Evolutionary conservation across 2,797 vertebrate species (phyloP).

Genomic region (Parauchenoglanis ngamensis): DNA sequence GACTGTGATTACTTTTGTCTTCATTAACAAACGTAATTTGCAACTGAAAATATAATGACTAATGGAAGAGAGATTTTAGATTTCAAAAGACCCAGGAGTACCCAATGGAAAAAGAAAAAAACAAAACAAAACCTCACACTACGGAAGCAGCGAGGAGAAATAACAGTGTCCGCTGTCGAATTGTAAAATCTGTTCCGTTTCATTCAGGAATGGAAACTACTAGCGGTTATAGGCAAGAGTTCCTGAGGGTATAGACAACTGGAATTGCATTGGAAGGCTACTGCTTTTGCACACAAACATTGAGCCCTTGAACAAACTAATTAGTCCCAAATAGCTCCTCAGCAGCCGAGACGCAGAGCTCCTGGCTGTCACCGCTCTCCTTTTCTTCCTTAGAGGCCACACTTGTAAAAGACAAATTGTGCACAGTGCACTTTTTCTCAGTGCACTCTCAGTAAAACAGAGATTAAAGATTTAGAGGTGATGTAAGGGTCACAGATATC

Average conservation of each 20-base stretch:
- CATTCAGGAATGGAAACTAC: not conserved
- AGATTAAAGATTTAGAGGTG: constrained; percentile 27
- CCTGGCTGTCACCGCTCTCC: not conserved
- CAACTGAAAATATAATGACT: not conserved
- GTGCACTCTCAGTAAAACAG: not conserved
- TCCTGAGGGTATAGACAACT: not conserved
- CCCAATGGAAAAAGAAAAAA: not conserved
- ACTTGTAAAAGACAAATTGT: constrained; percentile 4
- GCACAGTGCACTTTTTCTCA: not conserved
- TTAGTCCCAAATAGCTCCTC: constrained; percentile 29
- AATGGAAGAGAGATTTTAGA: not conserved
- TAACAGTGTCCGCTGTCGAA: not conserved
- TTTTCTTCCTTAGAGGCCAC: constrained; percentile 3
- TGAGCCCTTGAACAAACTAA: constrained; percentile 33
- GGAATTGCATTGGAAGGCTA: constrained; percentile 7
- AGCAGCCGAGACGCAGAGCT: not conserved
- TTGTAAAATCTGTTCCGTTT: constrained; percentile 4
- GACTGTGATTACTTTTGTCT: constrained; percentile 43
- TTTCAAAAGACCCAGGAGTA: not conserved
- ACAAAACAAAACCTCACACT: not conserved
- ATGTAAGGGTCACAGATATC: constrained; percentile 3
- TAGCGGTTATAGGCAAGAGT: not conserved
- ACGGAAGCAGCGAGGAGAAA: not conserved
- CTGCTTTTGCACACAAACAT: not conserved
- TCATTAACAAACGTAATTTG: constrained; percentile 49